Base-by-base conservation (phyloP, 1,140 invertebrate genomes). In the Drosophila repletoides region DNA sequence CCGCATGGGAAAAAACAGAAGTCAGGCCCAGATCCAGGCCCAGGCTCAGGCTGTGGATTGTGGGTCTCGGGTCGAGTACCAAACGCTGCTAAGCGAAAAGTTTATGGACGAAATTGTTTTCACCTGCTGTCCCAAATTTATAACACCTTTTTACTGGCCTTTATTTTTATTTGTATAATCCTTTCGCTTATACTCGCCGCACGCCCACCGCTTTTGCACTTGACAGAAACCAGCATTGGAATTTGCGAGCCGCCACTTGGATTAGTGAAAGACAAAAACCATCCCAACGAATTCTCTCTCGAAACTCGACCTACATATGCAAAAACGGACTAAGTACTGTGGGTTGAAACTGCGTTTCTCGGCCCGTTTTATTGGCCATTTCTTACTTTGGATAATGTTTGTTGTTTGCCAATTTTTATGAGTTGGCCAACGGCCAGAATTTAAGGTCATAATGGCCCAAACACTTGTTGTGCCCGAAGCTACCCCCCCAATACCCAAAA, bases 131-230 rank as follows among this genome's bases (percentile, higher is more conserved):
- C 75, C 71, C 70, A 80, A 79, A 84, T 84, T 84, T 84, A 84
- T 84, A 84, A 75, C 80, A 76, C 72, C 77, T 81, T 55, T 55
- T 3, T 43, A 56, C 76, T 38, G 65, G 53, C 26, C 45, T 77
- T 84, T 84, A 77, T 84, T 84, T 80, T 84, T 84, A 84, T 84
- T 84, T 84, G 74, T 84, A 84, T 84, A 84, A 84, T 84, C 79
- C 80, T 84, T 84, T 84, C 70, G 74, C 58, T 77, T 74, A 66
- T 73, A 56, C n/a, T n/a, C n/a, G n/a, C n/a, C n/a, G 43, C 59
- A 48, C 29, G 49, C 48, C 28, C 60, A 72, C 34, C 69, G 77
- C 79, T 75, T 79, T 79, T 68, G 71, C 71, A 76, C 74, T 74
- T 79, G 80, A 79, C 80, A 86, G 75, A 84, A 80, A 72, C 24